Base-by-base conservation (phyloP, 2,113 vertebrate genomes). In the Podarcis muralis region DNA sequence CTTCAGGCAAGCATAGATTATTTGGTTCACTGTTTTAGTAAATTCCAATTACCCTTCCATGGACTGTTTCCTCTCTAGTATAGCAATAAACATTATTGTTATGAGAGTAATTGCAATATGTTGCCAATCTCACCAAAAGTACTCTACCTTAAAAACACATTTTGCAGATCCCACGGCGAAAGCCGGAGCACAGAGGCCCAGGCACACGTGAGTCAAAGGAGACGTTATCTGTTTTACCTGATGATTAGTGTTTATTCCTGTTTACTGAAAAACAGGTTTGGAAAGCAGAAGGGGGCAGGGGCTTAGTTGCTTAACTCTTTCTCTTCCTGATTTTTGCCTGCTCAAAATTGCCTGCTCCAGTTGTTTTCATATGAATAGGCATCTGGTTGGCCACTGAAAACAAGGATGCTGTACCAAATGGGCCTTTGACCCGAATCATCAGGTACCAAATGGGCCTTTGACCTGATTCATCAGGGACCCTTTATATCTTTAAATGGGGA, bases 101-200 rank as follows among this genome's bases (percentile, higher is more conserved):
- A 82, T 78, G n/a, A 80, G 8, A 83, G 16, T 92, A 83, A 78
- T 83, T 89, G 18, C 5, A 85, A 59, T 65, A 84, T 83, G 3
- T 76, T 74, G 13, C 5, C 62, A 7, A 53, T 15, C 59, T 83
- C 13, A 57, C 13, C 16, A 1, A 90, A 53, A 92, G 1, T 76
- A 3, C 0, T 78, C 40, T 4, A 13, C 2, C 57, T 6, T 69
- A 84, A 9, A 81, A 76, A 27, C 1, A 27, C 83, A 37, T 3
- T 16, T 90, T 84, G 11, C 81, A 16, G 9, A 12, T 68, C 84
- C 11, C 27, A 84, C 53, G 43, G 57, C 53, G 23, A 66, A 84
- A 89, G 76, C 89, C 32, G 9, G 12, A 90, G n/a, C 0, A 23
- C 23, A 1, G 77, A 32, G 48, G 75, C 5, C 0, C 1, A 62